These are phyloP conservation scores for Drosophila colorata DNA, from an alignment of 2,888 invertebrate genomes.

Conservation along the genomic window DNA sequence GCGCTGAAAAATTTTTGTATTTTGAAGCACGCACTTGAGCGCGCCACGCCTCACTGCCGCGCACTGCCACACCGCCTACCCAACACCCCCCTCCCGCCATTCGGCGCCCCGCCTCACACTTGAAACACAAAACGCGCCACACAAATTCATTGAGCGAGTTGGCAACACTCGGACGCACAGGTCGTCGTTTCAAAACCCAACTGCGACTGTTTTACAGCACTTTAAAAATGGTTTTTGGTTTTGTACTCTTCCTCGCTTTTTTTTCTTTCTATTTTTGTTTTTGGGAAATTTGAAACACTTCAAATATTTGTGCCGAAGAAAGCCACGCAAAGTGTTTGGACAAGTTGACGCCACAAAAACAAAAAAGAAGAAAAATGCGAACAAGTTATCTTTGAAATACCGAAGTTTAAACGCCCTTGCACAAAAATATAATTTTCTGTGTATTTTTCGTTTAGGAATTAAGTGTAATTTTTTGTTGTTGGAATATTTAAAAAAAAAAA, in stretches of 20 bases:
- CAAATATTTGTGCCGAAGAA: slow-evolving; percentile 72
- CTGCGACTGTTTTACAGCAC: slow-evolving; percentile 45
- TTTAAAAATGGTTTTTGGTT: slow-evolving; percentile 48
- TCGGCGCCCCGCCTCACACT: slow-evolving; percentile 43
- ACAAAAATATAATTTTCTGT: too few species aligned
- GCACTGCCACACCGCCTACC: slow-evolving; percentile 7
- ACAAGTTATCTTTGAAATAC: neutral
- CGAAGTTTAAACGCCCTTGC: neutral
- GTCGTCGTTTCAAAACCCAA: slow-evolving; percentile 32
- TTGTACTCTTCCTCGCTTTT: slow-evolving; percentile 6
- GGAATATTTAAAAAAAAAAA: too few species aligned
- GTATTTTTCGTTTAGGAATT: too few species aligned
- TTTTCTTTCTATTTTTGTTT: slow-evolving; percentile 13
- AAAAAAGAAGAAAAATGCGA: neutral
- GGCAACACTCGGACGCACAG: slow-evolving; percentile 73
- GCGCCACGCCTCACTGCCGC: slow-evolving; percentile 67
- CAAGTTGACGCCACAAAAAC: slow-evolving; percentile 69
- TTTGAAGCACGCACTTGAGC: slow-evolving; percentile 72
- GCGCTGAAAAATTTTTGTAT: slow-evolving; percentile 76
- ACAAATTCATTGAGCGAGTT: slow-evolving; percentile 75
- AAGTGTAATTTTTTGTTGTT: too few species aligned
- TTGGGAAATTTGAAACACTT: slow-evolving; percentile 74
- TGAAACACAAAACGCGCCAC: slow-evolving; percentile 76
- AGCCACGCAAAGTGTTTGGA: slow-evolving; percentile 63
- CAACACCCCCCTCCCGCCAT: neutral